Base-by-base conservation (phyloP, 2,797 vertebrate species). In the Molothrus ater region DNA sequence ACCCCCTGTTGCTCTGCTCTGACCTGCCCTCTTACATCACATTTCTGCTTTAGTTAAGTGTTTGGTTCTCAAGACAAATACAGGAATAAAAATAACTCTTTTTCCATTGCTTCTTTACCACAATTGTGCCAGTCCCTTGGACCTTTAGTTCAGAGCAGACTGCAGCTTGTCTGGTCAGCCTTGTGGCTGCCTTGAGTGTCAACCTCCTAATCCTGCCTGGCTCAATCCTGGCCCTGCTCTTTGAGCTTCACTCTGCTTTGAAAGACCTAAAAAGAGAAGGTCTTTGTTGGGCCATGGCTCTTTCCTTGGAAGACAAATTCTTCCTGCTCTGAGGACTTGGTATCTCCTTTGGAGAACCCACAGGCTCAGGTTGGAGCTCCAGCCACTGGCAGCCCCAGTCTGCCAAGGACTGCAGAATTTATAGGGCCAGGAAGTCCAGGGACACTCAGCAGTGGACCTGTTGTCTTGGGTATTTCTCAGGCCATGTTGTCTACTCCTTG, bases 381-480 rank as follows among this genome's bases (percentile, higher is more conserved):
- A 94, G n/a, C 14, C 48, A 32, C 40, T 0, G 0, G 16, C 36
- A 83, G 47, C 10, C 20, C 31, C 14, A 17, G 28, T 43, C 25
- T 95, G 57, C 42, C 48, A 38, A 42, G 40, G 56, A 19, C 11
- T 65, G 53, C 2, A 2, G 32, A 66, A 66, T 92, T 53, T 72
- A 45, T 29, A 47, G 38, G 53, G 28, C 19, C 26, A 65, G 34
- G 22, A 21, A 74, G 2, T 61, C 61, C 78, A 25, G 34, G 91
- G 40, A 50, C 40, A 16, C n/a, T 54, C 48, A 56, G 38, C 14
- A 51, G 32, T 6, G 6, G 40, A 80, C 6, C 48, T 79, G n/a
- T 63, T 87, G 18, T 45, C 81, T 76, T 59, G n/a, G 7, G 6
- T 71, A 24, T 78, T 92, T 66, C 29, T 90, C 56, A 76, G 68